Evolutionary conservation across 2,113 vertebrate genomes (phyloP).

Genomic region (Lynx canadensis): DNA sequence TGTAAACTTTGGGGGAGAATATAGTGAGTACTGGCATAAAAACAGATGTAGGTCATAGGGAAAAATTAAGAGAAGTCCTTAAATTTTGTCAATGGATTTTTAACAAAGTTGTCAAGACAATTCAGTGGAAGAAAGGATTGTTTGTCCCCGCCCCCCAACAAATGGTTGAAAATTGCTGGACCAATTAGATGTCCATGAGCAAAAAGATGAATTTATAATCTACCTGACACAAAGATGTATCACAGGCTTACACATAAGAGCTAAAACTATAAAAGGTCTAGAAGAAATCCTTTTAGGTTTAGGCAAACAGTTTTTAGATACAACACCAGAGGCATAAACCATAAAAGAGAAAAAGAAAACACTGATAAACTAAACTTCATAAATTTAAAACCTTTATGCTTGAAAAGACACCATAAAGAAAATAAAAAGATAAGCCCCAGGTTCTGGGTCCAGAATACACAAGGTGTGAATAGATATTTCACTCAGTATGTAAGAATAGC

Average conservation of each 20-base stretch:
- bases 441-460: not conserved
- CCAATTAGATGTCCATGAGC: not conserved
- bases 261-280: not conserved
- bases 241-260: not conserved
- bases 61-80: not conserved
- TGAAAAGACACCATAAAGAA: constrained; percentile 23
- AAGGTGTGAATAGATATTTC: not conserved
- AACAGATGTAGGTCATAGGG: not conserved
- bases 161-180: not conserved
- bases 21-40: not conserved
- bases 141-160: not conserved
- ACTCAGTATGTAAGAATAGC: not conserved
- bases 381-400: not conserved
- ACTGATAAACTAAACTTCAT: not conserved
- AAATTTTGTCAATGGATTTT: not conserved
- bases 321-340: not conserved
- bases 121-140: not conserved
- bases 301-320: not conserved
- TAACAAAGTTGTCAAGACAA: not conserved
- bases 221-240: not conserved
- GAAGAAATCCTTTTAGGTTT: not conserved
- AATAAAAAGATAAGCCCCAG: not conserved
- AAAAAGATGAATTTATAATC: not conserved
- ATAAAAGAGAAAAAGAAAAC: not conserved
- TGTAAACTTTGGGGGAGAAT: not conserved